Conservation (phyloP, 2,113 vertebrate genomes). For the Zingel zingel region DNA sequence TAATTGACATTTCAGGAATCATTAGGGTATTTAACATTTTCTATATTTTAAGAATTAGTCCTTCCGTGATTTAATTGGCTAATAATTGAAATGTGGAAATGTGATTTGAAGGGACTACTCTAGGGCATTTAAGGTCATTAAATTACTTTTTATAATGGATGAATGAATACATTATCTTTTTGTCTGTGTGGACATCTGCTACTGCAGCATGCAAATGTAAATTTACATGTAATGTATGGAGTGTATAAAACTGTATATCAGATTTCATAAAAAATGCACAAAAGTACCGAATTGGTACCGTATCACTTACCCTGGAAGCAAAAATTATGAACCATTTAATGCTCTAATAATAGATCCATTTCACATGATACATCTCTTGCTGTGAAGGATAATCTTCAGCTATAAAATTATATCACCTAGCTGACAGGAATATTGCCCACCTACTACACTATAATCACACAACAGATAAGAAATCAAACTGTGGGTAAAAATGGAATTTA, state of each 20-base stretch:
- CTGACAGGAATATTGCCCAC: slow-evolving; percentile 75
- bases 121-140: slow-evolving; percentile 60
- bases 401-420: slow-evolving; percentile 75
- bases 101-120: slow-evolving; percentile 39
- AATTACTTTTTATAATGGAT: slow-evolving; percentile 59
- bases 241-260: slow-evolving; percentile 20
- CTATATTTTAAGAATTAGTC: slow-evolving; percentile 21
- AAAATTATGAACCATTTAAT: slow-evolving; percentile 65
- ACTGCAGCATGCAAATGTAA: slow-evolving; percentile 28
- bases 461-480: slow-evolving; percentile 75
- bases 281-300: slow-evolving; percentile 37
- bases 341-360: slow-evolving; percentile 74
- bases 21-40: slow-evolving; percentile 3
- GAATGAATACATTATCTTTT: slow-evolving; percentile 60
- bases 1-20: slow-evolving; percentile 16
- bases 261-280: slow-evolving; percentile 43
- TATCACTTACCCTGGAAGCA: slow-evolving; percentile 58
- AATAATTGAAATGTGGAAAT: slow-evolving; percentile 40
- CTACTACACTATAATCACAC: slow-evolving; percentile 73
- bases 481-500: slow-evolving; percentile 60
- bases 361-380: slow-evolving; percentile 62
- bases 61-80: slow-evolving; percentile 53
- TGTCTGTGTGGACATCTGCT: neutral
- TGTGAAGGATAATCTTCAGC: slow-evolving; percentile 75
- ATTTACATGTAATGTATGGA: slow-evolving; percentile 10